These are phyloP conservation scores for Apus apus DNA, from an alignment of 2,113 vertebrate genomes.

Conservation along the genomic window DNA sequence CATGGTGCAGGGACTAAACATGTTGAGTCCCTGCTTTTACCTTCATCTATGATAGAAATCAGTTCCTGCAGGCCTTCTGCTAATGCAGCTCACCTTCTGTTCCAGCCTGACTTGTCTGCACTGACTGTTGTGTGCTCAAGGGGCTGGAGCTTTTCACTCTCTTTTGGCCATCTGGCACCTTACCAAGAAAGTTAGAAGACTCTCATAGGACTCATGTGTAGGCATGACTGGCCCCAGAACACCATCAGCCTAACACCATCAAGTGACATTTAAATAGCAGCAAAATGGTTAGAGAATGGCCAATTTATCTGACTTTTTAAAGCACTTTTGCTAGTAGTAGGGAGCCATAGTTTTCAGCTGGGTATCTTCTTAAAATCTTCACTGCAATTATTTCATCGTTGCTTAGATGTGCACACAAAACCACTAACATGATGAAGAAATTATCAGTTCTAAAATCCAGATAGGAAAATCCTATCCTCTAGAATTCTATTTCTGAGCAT, in stretches of 20 bases:
- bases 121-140: not conserved
- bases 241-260: not conserved
- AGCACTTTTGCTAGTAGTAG: not conserved
- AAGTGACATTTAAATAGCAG: not conserved
- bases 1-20: not conserved
- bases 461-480: not conserved
- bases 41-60: not conserved
- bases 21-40: not conserved
- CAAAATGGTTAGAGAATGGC: not conserved
- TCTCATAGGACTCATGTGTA: not conserved
- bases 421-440: not conserved
- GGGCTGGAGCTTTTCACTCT: not conserved
- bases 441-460: not conserved
- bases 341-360: not conserved
- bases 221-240: not conserved
- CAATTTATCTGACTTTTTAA: not conserved
- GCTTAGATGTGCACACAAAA: not conserved
- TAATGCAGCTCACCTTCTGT: not conserved
- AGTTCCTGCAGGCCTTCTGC: not conserved
- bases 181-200: not conserved
- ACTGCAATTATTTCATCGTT: not conserved
- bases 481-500: not conserved
- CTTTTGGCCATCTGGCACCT: not conserved
- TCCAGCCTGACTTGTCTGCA: not conserved
- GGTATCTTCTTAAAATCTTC: not conserved